Percentiles rank a stretch among this genome's conserved stretches.
Evolutionary conservation across 2,113 vertebrate species (phyloP).

Genomic region (Sciurus niger): DNA sequence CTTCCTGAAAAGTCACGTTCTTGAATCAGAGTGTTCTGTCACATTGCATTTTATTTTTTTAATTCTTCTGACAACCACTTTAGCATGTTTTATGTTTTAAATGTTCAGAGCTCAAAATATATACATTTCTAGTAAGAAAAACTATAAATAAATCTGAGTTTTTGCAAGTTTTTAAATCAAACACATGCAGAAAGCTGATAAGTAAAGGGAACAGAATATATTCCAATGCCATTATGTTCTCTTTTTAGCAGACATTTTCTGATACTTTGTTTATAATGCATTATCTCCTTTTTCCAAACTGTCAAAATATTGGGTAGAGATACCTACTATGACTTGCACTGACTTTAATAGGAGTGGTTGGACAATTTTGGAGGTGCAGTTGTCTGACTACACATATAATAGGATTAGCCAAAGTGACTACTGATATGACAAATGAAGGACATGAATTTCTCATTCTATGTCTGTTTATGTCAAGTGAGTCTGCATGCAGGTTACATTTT

Average conservation of each 20-base stretch:
- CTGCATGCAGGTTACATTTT: background rate
- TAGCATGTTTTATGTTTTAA: conserved; percentile 56
- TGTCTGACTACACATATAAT: background rate
- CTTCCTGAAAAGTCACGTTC: conserved; percentile 19
- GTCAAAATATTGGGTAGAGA: conserved; percentile 19
- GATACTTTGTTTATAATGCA: conserved; percentile 14
- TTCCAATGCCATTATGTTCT: conserved; percentile 46
- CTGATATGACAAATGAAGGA: background rate
- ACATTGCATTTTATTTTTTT: background rate
- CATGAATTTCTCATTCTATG: background rate
- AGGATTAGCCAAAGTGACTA: background rate
- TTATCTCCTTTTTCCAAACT: conserved; percentile 61
- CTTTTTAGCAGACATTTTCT: conserved; percentile 46
- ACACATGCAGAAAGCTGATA: conserved; percentile 68
- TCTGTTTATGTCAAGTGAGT: background rate
- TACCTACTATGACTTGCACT: background rate
- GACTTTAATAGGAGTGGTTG: background rate
- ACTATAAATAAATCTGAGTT: conserved; percentile 63
- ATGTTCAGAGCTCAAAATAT: background rate
- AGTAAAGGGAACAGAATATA: conserved; percentile 52
- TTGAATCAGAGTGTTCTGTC: background rate
- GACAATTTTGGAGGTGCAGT: background rate
- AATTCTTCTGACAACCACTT: background rate
- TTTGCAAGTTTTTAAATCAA: conserved; percentile 70
- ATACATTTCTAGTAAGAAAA: conserved; percentile 58